Evolutionary conservation across 2,888 invertebrate genomes (phyloP), one percentile per base, ranked within the genome.

Genomic region (Adelphocoris suturalis): DNA sequence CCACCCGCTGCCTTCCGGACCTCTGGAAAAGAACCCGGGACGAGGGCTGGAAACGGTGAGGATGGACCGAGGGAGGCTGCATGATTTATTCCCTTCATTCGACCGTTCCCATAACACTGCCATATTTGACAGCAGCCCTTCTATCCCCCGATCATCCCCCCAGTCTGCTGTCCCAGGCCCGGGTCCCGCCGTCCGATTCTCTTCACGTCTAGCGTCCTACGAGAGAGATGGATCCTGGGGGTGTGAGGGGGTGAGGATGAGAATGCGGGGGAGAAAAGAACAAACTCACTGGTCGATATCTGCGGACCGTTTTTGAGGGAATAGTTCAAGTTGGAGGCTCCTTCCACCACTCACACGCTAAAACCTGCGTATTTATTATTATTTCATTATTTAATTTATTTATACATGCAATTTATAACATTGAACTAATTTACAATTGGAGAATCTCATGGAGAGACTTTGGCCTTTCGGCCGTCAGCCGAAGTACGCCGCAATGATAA

Each of bases 41-140:
- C 23, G 37, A 37, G 7, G 57, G 68, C 27, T 11, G 12, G 19
- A 23, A 23, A 68, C 19, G 68, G 23, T 68, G 68, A 68, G 68
- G 68, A 23, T 19, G 68, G 68, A 13, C 61, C 68, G 68, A 12
- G 68, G 68, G 23, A 23, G 68, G 13, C 68, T 23, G 68, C 68
- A 68, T 68, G 68, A 68, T 68, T 68, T 68, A 68, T 68, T 68
- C 68, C 19, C 68, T 68, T 68, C 68, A 68, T 68, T 68, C 68
- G 68, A 19, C 68, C 68, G 68, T 68, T 68, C 68, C 68, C 68
- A 68, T 68, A 68, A 68, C 68, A 68, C 68, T 68, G 68, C 68
- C 68, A 68, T 68, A 68, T 68, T 68, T 68, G 68, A 68, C 68
- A 68, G 61, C 61, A 19, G 68, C 23, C 68, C 68, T 23, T 23